Conservation (phyloP, 2,113 vertebrate genomes). For the Micromys minutus region DNA sequence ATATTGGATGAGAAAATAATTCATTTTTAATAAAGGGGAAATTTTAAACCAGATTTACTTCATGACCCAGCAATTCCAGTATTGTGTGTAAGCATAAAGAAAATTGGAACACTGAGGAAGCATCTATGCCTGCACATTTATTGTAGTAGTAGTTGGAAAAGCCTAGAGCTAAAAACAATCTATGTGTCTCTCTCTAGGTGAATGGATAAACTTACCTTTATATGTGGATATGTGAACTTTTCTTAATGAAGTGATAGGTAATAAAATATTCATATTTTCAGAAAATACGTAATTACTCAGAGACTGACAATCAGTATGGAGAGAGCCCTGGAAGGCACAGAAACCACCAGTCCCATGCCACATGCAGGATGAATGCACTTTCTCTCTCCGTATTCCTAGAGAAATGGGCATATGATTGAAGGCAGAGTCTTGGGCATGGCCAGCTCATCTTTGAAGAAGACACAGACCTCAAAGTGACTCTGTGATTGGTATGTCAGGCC, state of each 20-base stretch:
- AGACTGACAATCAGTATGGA: background rate
- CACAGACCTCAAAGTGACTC: background rate
- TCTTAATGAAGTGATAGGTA: background rate
- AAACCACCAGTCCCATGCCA: background rate
- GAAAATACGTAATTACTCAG: background rate
- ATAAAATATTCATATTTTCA: background rate
- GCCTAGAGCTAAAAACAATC: background rate
- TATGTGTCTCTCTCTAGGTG: background rate
- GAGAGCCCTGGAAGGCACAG: background rate
- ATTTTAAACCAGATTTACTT: background rate
- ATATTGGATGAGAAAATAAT: background rate
- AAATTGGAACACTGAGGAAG: background rate
- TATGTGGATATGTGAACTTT: background rate
- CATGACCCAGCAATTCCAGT: background rate
- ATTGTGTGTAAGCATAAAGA: background rate
- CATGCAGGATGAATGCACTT: background rate
- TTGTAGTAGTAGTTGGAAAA: background rate
- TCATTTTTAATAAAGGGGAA: background rate
- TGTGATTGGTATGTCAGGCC: background rate
- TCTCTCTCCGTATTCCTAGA: background rate
- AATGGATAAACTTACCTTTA: background rate
- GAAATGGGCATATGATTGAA: background rate
- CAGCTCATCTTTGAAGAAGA: background rate
- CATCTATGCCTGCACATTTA: background rate
- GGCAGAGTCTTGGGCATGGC: too few species aligned